phyloP scores from a whole-genome alignment of 1,140 invertebrate genomes.

The Melanaphis sacchari region DNA sequence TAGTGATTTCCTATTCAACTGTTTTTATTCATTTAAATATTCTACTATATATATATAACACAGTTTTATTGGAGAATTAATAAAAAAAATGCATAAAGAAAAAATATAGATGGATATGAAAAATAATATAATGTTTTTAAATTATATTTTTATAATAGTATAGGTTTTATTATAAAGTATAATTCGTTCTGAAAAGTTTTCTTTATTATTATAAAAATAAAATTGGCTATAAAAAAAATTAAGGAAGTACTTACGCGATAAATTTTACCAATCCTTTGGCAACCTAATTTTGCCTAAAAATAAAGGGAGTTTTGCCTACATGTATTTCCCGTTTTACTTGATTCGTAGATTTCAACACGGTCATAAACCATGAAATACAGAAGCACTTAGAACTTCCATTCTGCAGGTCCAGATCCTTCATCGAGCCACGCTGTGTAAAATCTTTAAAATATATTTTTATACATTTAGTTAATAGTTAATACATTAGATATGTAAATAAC shows the following conservation, averaged over 20 bases:
- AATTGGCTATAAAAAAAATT: neutral
- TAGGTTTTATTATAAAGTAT: neutral
- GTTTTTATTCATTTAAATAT: no score
- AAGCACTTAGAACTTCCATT: slow-evolving; percentile 70
- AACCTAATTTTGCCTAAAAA: slow-evolving; percentile 79
- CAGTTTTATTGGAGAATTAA: no score
- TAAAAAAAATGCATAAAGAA: no score
- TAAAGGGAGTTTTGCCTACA: slow-evolving; percentile 74
- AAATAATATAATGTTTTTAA: no score
- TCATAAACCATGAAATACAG: slow-evolving; percentile 83
- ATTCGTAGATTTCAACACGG: slow-evolving; percentile 78
- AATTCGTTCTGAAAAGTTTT: neutral
- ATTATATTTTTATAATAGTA: neutral
- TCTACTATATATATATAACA: no score
- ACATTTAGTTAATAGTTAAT: no score
- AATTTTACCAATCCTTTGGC: slow-evolving; percentile 78
- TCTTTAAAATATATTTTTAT: slow-evolving; percentile 63
- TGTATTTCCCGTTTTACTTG: slow-evolving; percentile 69
- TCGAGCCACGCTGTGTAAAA: slow-evolving; percentile 84
- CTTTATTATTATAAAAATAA: neutral
- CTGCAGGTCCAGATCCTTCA: slow-evolving; percentile 70
- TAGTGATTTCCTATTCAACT: no score
- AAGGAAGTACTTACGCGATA: slow-evolving; percentile 67
- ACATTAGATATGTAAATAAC: neutral
- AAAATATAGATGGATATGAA: no score